Percentiles rank a stretch among this genome's conserved stretches.
phyloP scores from a whole-genome alignment of 2,888 invertebrate genomes.

The Catocala nupta region DNA sequence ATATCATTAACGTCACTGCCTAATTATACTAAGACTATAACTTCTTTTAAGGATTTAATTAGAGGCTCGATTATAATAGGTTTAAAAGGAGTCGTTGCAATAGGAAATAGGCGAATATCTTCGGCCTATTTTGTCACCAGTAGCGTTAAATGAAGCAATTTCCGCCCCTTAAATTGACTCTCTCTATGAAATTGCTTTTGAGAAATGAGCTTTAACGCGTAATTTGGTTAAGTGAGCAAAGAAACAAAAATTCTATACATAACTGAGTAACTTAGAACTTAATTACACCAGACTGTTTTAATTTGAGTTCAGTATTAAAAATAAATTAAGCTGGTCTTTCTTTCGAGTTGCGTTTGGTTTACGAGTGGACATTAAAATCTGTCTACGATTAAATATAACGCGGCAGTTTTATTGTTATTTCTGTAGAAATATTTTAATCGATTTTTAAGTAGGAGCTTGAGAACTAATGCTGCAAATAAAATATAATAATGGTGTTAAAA shows the following conservation, averaged over 20 bases:
- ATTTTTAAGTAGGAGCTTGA: neutral
- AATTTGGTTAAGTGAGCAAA: constrained; percentile 63
- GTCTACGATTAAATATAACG: constrained; percentile 1
- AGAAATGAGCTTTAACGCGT: constrained; percentile 65
- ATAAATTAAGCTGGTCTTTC: constrained; percentile 10
- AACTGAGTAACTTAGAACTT: constrained; percentile 39
- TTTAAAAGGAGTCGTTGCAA: constrained; percentile 33
- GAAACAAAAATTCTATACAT: constrained; percentile 57
- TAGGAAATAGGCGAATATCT: constrained; percentile 59
- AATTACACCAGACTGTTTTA: constrained; percentile 36
- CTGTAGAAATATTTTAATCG: constrained; percentile 1
- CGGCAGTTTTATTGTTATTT: constrained; percentile 12
- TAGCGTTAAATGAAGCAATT: constrained; percentile 74
- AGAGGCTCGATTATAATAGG: constrained; percentile 35
- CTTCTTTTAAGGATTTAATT: constrained; percentile 32
- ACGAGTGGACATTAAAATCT: constrained; percentile 5
- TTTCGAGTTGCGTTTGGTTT: constrained; percentile 3
- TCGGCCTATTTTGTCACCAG: constrained; percentile 65
- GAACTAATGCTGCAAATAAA: neutral
- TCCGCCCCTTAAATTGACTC: constrained; percentile 73
- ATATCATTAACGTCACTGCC: neutral
- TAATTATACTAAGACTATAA: constrained; percentile 15
- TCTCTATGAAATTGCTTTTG: constrained; percentile 64
- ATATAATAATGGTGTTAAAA: neutral
- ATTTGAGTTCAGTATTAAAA: constrained; percentile 26